Evolutionary conservation across 2,797 vertebrate species (phyloP).

Genomic region (Sebastes matsubarae): DNA sequence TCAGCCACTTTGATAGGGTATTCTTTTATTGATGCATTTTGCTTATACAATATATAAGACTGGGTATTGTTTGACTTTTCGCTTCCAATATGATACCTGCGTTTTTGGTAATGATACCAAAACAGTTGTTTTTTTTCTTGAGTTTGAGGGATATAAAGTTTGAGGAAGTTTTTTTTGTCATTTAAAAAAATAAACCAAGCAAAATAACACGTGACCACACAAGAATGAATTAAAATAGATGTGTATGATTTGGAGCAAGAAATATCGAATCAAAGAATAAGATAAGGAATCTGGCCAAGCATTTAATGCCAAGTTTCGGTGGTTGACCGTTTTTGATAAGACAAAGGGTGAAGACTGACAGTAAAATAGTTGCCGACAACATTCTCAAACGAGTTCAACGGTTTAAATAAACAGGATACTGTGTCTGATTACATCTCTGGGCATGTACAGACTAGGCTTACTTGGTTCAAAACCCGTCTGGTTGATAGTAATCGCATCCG

Average conservation of each 20-base stretch:
- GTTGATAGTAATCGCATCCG: not conserved
- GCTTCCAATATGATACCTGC: not conserved
- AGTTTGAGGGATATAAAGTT: not conserved
- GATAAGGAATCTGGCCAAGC: not conserved
- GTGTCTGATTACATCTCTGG: too few relatives aligned
- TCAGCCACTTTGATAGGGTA: too few relatives aligned
- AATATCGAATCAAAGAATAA: not conserved
- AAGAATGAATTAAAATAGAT: not conserved
- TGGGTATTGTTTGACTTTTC: not conserved
- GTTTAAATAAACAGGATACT: not conserved
- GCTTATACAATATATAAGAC: too few relatives aligned
- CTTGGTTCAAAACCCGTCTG: too few relatives aligned
- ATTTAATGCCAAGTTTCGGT: not conserved
- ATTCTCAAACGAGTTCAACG: not conserved
- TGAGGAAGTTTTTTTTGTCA: not conserved
- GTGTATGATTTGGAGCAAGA: not conserved
- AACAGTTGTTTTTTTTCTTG: not conserved
- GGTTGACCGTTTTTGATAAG: not conserved
- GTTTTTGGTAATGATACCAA: not conserved
- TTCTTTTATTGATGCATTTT: too few relatives aligned
- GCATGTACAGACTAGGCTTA: not conserved
- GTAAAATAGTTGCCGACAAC: too few relatives aligned
- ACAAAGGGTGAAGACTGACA: not conserved
- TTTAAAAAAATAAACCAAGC: not conserved
- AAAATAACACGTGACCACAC: not conserved